Evolutionary conservation across 1,140 invertebrate species (phyloP), one percentile per base, ranked within the genome.

Genomic region (Vanessa tameamea): DNA sequence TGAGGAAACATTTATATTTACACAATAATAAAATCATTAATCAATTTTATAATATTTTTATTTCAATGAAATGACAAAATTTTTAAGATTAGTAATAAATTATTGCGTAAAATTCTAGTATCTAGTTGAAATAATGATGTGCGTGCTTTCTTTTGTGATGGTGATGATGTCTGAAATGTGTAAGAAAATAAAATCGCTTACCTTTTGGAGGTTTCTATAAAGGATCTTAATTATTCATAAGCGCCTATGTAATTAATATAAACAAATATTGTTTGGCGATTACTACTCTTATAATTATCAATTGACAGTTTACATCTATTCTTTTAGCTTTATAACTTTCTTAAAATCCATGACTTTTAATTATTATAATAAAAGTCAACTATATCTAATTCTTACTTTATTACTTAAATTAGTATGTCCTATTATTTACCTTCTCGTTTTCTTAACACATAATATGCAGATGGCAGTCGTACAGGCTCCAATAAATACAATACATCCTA

Each of bases 401-500:
- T 0, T 11, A 43, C 8, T 6, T 51, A 15, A 51, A 15, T 15
- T 4, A 51, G 14, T n/a, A 51, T 51, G 6, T 51, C 13, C 48
- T 23, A 55, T 76, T 66, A 64, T 59, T 83, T 79, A 95, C 95
- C 95, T 94, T 92, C 95, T 95, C 72, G 94, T 95, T 66, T 91
- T 92, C 50, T 95, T 94, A 69, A 96, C 91, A 80, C 96, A 97
- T n/a, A 96, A 93, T 66, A 97, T 95, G 78, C 96, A 96, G n/a
- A 97, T 94, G 3, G 96, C 96, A 0, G 96, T 95, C 0, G 96
- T 94, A 20, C 96, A 90, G 2, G 96, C 96, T 11, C 96, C 97
- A 26, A 97, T 83, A 83, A 97, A 97, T 47, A 97, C 95, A 51
- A 97, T 92, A 63, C 96, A 96, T 20, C 96, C 96, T 2, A 97